These are phyloP conservation scores for Siphonodentalium dalli DNA, from an alignment of 2,888 invertebrate genomes.

Conservation along the genomic window DNA sequence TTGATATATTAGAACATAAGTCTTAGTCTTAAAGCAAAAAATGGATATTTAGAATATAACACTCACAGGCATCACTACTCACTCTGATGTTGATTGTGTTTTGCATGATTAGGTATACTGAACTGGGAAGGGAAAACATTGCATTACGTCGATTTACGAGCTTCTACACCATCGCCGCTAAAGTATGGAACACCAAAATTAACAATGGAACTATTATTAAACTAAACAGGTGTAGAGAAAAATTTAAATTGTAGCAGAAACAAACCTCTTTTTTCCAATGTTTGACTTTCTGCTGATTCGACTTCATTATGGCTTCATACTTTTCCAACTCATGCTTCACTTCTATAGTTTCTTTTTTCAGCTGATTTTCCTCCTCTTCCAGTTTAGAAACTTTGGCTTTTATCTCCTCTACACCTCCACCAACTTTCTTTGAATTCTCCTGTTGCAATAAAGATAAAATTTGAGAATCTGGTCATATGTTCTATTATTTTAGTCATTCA, in stretches of 20 bases:
- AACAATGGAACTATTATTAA: not conserved
- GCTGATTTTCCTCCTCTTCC: constrained; percentile 54
- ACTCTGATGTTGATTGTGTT: too few species aligned
- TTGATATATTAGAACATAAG: too few species aligned
- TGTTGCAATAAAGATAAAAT: constrained; percentile 26
- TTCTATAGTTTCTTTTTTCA: constrained; percentile 78
- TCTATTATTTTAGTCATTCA: too few species aligned
- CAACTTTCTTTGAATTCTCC: constrained; percentile 54
- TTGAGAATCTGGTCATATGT: too few species aligned
- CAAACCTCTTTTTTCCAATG: constrained; percentile 66
- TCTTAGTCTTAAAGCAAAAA: too few species aligned
- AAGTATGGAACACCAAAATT: not conserved
- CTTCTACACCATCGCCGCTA: not conserved
- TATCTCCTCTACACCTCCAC: constrained; percentile 44
- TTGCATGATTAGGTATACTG: too few species aligned
- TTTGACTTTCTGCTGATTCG: constrained; percentile 59
- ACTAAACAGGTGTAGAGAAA: not conserved
- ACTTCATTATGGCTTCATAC: constrained; percentile 59
- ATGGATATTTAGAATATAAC: too few species aligned
- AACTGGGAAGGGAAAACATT: not conserved
- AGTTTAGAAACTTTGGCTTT: constrained; percentile 44
- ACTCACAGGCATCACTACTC: too few species aligned
- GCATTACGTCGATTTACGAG: too few species aligned
- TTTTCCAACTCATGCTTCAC: constrained; percentile 75
- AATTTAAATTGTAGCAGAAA: not conserved